Evolutionary conservation across 1,140 invertebrate species (phyloP).

Genomic region (Lutraria rhynchaena): DNA sequence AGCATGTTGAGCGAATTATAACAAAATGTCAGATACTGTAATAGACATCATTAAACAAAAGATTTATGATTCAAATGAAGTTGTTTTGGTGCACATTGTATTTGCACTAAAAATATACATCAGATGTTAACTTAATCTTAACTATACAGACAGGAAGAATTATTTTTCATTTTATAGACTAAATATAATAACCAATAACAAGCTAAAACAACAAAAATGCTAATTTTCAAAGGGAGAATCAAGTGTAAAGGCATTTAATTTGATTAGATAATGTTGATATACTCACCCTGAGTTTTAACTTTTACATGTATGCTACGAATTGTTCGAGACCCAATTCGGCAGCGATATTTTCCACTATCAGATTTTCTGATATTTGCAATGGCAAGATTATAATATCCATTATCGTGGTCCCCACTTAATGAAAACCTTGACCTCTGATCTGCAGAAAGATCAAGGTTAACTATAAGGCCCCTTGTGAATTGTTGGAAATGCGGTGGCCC

Average conservation of each 20-base stretch:
- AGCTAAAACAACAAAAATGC: too few relatives aligned
- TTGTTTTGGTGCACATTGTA: neutral
- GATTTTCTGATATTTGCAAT: constrained; percentile 36
- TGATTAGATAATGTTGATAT: too few relatives aligned
- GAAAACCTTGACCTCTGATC: constrained; percentile 46
- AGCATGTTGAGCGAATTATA: too few relatives aligned
- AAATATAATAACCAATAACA: too few relatives aligned
- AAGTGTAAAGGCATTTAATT: too few relatives aligned
- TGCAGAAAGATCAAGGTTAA: constrained; percentile 40
- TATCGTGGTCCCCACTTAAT: constrained; percentile 45
- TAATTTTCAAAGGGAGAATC: too few relatives aligned
- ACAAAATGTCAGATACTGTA: too few relatives aligned
- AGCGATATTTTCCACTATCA: constrained; percentile 54
- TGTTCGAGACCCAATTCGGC: constrained; percentile 46
- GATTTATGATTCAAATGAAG: neutral
- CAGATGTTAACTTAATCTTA: neutral
- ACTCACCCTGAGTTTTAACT: constrained; percentile 55
- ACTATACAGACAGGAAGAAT: too few relatives aligned
- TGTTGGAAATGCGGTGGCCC: constrained; percentile 38
- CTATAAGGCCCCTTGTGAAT: constrained; percentile 30
- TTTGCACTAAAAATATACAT: neutral
- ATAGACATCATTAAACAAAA: too few relatives aligned
- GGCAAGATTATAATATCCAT: constrained; percentile 51
- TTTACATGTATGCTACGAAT: constrained; percentile 26
- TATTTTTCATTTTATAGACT: too few relatives aligned